Conservation (phyloP, 2,113 vertebrate species). For the Isurus oxyrinchus region DNA sequence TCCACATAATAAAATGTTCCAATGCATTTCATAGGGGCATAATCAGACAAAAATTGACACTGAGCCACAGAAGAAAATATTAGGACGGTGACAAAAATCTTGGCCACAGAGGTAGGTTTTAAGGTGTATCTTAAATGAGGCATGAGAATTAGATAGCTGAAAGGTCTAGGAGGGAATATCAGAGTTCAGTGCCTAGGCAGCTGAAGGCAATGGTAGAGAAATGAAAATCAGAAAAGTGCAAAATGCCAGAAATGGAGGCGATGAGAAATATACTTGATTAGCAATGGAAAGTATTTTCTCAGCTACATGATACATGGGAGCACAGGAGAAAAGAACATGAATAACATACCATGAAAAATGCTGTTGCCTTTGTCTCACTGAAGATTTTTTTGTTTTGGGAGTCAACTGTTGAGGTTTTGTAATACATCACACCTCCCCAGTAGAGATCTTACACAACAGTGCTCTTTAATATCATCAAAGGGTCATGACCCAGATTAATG, state of each 20-base stretch:
- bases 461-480: background rate
- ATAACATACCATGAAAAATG: background rate
- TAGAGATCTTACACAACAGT: background rate
- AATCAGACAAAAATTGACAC: background rate
- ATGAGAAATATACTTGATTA: background rate
- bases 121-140: background rate
- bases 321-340: background rate
- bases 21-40: background rate
- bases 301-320: background rate
- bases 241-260: background rate
- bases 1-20: background rate
- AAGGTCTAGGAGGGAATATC: no score
- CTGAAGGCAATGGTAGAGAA: background rate
- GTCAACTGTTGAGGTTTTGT: background rate
- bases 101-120: background rate
- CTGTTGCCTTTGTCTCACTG: background rate
- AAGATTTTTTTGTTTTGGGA: background rate
- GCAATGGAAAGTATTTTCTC: background rate
- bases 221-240: background rate
- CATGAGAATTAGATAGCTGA: no score
- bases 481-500: background rate
- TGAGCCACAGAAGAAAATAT: background rate
- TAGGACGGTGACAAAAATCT: background rate
- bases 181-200: background rate
- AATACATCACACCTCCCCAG: background rate